Percentiles rank a stretch among this genome's conserved stretches.
phyloP scores from a whole-genome alignment of 1,140 invertebrate species.

The Tribolium madens region DNA sequence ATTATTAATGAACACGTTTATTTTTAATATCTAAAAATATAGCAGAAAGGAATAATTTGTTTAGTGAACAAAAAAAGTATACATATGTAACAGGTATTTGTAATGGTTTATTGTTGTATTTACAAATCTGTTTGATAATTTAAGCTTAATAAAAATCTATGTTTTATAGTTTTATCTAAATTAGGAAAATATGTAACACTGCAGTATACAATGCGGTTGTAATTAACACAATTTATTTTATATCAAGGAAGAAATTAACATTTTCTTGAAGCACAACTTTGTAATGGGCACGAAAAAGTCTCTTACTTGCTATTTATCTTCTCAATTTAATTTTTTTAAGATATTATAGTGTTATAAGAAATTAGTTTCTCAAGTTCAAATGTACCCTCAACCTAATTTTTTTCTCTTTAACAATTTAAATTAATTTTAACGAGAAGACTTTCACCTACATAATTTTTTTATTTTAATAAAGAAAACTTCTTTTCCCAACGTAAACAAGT shows the following conservation, averaged over 20 bases:
- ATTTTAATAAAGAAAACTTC: not conserved
- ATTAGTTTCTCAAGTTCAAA: not conserved
- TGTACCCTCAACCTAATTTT: not conserved
- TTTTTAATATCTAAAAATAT: no score
- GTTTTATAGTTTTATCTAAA: not conserved
- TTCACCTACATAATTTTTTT: not conserved
- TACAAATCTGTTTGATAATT: no score
- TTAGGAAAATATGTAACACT: not conserved
- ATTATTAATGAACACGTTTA: no score
- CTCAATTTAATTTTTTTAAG: not conserved
- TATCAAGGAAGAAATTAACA: not conserved
- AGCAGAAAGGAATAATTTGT: no score
- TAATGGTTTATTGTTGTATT: not conserved
- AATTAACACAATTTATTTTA: not conserved
- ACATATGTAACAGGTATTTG: not conserved
- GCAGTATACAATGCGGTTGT: not conserved
- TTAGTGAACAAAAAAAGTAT: no score
- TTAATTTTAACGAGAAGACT: not conserved
- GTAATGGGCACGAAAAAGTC: not conserved
- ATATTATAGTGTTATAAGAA: not conserved
- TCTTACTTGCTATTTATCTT: not conserved
- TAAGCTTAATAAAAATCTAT: no score
- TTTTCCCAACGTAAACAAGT: not conserved
- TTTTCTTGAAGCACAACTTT: not conserved
- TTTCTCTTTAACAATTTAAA: not conserved